A percentile compares a stretch with the other conserved stretches of the same genome.
Conservation (phyloP, 1,140 invertebrate species). For the Pseudachorutes palmiensis region DNA sequence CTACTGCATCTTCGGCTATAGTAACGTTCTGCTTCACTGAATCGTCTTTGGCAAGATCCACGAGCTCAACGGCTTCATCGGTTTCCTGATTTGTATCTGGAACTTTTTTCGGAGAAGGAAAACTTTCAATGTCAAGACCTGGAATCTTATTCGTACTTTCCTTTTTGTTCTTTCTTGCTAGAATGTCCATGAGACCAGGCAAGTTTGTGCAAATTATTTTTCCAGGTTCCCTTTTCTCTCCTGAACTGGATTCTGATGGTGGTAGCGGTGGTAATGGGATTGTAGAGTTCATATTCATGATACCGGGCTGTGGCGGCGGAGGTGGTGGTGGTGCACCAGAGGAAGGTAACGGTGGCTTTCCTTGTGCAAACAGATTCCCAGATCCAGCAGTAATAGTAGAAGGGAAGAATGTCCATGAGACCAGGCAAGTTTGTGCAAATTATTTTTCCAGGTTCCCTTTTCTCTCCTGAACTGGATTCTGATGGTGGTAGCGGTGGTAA, state of each 20-base stretch:
- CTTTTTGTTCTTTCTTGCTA: background rate
- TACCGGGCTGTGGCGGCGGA: constrained; percentile 11
- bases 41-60: background rate
- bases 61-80: background rate
- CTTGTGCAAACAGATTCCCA: background rate
- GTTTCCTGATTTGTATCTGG: constrained; percentile 3
- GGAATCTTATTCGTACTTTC: background rate
- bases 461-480: background rate
- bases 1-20: too few species aligned
- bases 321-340: constrained; percentile 1
- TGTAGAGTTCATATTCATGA: background rate
- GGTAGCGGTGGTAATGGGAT: background rate
- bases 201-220: background rate
- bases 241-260: background rate
- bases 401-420: background rate
- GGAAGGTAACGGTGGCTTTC: background rate
- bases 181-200: background rate
- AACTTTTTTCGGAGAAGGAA: background rate
- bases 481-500: background rate
- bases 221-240: background rate
- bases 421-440: background rate
- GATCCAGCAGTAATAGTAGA: background rate
- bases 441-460: background rate
- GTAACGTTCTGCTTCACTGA: background rate
- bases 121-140: background rate